Base-by-base conservation (phyloP, 1,140 invertebrate genomes). In the Drosophila elegans region DNA sequence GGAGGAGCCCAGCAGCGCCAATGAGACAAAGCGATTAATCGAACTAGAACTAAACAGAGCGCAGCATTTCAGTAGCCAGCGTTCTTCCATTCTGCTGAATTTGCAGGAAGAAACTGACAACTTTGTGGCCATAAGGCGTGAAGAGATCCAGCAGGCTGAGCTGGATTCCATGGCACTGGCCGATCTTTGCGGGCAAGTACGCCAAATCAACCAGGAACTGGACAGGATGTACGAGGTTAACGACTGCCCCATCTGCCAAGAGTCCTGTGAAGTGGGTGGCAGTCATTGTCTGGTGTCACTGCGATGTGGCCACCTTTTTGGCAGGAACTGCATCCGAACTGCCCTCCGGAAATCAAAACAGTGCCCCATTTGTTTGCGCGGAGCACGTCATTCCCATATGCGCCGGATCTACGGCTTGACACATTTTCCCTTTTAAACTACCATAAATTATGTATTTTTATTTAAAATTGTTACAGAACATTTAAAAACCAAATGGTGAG, bases 281-380 rank as follows among this genome's bases (percentile, higher is more conserved):
- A 16, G 12, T 6, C 48, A 51, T 16, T 34, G 9, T 7, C 29
- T 51, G 29, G 48, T 51, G 3, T 51, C 48, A 1, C 29, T 51
- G 27, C n/a, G 29, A 10, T 51, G 48, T 34, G 48, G 48, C 3
- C 48, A 51, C 29, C 48, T 51, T 12, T 51, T 51, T 7, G 48
- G 48, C 1, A 3, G n/a, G 7, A 5, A 4, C 9, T 51, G 48
- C 48, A 51, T 51, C 48, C 1, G 10, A n/a, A 13, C 3, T 4
- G 48, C n/a, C 9, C 6, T 51, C n/a, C 29, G 48, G n/a, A 10
- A 32, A 3, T 2, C 3, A 0, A 13, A 1, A 0, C n/a, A 9
- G 4, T 51, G 48, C 29, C 48, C 48, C 27, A 10, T 13, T 10
- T 51, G 48, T n/a, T 5, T 4, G 9, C 29, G 29, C 7, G 1